phyloP scores from a whole-genome alignment of 2,797 vertebrate genomes.

The Sciurus vulgaris region DNA sequence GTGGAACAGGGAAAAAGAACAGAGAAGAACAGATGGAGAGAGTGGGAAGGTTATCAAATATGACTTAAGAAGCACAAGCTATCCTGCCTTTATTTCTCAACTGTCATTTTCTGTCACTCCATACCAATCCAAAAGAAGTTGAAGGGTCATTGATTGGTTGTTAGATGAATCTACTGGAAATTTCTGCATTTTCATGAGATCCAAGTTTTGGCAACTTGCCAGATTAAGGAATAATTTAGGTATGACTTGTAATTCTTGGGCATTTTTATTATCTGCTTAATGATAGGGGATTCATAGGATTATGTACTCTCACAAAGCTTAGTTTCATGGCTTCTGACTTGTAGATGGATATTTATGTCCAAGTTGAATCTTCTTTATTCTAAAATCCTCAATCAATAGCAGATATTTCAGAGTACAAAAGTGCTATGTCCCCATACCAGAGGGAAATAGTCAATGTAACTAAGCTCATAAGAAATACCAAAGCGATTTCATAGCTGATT shows the following conservation, averaged over 20 bases:
- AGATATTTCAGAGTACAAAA: slow-evolving; percentile 65
- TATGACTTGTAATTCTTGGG: background rate
- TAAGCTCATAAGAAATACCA: slow-evolving; percentile 83
- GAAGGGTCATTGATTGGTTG: background rate
- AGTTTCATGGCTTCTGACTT: slow-evolving; percentile 27
- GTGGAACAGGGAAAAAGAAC: background rate
- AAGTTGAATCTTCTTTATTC: slow-evolving; percentile 13
- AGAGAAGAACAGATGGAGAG: background rate
- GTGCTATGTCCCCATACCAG: slow-evolving; percentile 46
- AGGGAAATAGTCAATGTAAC: slow-evolving; percentile 81
- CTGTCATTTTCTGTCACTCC: background rate
- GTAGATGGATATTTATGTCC: background rate
- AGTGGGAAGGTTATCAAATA: background rate
- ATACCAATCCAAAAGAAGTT: background rate
- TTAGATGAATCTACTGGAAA: background rate
- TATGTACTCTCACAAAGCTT: background rate
- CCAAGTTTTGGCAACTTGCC: background rate
- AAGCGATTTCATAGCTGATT: slow-evolving; percentile 79
- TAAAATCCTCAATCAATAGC: slow-evolving; percentile 48
- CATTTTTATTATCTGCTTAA: slow-evolving; percentile 34
- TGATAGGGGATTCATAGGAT: background rate
- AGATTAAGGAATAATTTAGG: background rate
- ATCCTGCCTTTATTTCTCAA: background rate
- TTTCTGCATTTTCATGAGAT: background rate
- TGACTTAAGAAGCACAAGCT: background rate